phyloP scores from a whole-genome alignment of 2,113 vertebrate genomes.

The Girardinichthys multiradiatus region DNA sequence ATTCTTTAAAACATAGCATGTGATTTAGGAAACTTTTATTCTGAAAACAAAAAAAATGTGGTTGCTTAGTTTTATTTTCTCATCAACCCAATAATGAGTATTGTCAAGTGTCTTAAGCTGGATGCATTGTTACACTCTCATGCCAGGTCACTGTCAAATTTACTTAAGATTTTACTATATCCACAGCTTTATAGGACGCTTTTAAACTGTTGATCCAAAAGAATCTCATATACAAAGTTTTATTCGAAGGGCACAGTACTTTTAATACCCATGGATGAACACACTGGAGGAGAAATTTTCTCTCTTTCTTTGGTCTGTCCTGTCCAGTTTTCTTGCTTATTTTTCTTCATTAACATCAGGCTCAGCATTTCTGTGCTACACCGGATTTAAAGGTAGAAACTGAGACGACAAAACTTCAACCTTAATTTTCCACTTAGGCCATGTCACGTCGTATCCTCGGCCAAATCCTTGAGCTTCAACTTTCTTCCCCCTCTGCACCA shows the following conservation, averaged over 20 bases:
- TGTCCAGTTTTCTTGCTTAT: constrained; percentile 19
- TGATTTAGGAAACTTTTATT: too few species aligned
- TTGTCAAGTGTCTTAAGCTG: too few species aligned
- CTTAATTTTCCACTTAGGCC: constrained; percentile 41
- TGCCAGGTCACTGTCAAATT: too few species aligned
- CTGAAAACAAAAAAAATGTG: too few species aligned
- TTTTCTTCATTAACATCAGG: constrained; percentile 13
- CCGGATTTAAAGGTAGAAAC: constrained; percentile 20
- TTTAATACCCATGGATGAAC: neutral
- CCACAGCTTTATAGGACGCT: too few species aligned
- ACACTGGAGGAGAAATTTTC: constrained; percentile 11
- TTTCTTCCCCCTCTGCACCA: neutral
- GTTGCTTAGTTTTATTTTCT: too few species aligned
- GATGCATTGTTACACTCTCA: too few species aligned
- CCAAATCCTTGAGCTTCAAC: constrained; percentile 25
- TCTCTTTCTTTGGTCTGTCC: constrained; percentile 10
- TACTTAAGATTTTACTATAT: too few species aligned
- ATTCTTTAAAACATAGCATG: too few species aligned
- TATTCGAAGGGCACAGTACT: neutral
- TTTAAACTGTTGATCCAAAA: too few species aligned
- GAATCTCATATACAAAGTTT: neutral
- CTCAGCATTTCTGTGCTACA: constrained; percentile 4
- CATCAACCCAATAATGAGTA: too few species aligned
- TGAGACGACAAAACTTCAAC: constrained; percentile 38
- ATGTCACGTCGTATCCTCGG: constrained; percentile 23